Percentiles rank a stretch among this genome's conserved stretches.
phyloP scores from a whole-genome alignment of 1,140 invertebrate species.

The Protaetia brevitarsis region DNA sequence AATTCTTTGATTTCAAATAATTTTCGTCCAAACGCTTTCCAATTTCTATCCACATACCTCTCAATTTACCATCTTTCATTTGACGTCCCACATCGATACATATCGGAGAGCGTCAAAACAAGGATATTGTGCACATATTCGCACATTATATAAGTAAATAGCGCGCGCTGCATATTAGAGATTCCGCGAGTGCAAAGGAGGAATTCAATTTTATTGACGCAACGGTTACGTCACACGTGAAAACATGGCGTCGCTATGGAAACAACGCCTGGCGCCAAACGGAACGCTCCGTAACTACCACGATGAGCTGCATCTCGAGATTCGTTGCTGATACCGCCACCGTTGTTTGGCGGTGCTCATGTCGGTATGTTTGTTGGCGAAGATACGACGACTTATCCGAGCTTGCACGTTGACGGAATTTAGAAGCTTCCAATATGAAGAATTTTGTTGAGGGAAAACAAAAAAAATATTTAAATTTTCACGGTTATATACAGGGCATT shows the following conservation, averaged over 20 bases:
- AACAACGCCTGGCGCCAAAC: conserved; percentile 32
- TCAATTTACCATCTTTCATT: not conserved
- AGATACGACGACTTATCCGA: too few relatives aligned
- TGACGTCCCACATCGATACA: not conserved
- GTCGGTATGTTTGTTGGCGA: too few relatives aligned
- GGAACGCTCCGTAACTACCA: conserved; percentile 29
- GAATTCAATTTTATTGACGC: conserved; percentile 22
- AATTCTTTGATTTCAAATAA: too few relatives aligned
- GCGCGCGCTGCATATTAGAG: conserved; percentile 18
- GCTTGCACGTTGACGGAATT: too few relatives aligned
- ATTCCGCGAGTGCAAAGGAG: conserved; percentile 10
- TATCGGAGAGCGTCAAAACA: not conserved
- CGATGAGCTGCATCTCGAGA: not conserved
- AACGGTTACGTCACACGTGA: conserved; percentile 33
- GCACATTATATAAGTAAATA: conserved; percentile 16
- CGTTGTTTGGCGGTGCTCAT: not conserved
- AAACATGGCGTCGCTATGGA: conserved; percentile 36
- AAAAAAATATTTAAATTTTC: too few relatives aligned
- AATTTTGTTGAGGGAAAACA: too few relatives aligned
- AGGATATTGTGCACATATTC: conserved; percentile 2
- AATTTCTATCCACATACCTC: too few relatives aligned
- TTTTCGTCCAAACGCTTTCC: too few relatives aligned
- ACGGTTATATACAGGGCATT: too few relatives aligned
- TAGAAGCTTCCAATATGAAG: too few relatives aligned
- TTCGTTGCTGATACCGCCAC: not conserved